Evolutionary conservation across 2,888 invertebrate genomes (phyloP).

Genomic region (Anorthoa munda): DNA sequence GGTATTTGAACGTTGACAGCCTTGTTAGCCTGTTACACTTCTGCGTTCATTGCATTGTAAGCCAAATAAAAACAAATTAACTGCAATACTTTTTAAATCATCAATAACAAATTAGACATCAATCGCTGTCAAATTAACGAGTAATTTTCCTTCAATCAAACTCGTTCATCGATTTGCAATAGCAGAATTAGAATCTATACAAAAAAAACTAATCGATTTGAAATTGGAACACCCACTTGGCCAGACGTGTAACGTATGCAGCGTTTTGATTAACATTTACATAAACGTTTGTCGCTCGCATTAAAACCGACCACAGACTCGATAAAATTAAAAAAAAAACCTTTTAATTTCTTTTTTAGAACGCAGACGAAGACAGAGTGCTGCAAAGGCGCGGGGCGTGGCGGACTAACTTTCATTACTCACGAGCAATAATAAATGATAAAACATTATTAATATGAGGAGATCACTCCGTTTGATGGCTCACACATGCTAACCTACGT

Average conservation of each 20-base stretch:
- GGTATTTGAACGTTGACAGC: constrained; percentile 17
- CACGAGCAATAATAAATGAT: constrained; percentile 90
- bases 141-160: constrained; percentile 67
- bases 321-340: constrained; percentile 78
- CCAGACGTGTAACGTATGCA: constrained; percentile 61
- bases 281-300: constrained; percentile 85
- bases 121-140: constrained; percentile 67
- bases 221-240: constrained; percentile 77
- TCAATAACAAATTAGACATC: constrained; percentile 63
- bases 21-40: constrained; percentile 38
- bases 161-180: constrained; percentile 66
- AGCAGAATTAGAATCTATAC: constrained; percentile 64
- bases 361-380: constrained; percentile 88
- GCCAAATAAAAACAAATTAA: constrained; percentile 36
- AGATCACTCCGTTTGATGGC: constrained; percentile 87
- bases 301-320: constrained; percentile 77
- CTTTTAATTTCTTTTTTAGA: constrained; percentile 84
- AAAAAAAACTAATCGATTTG: constrained; percentile 72
- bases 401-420: constrained; percentile 90
- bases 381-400: constrained; percentile 86
- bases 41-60: constrained; percentile 27
- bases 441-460: constrained; percentile 90
- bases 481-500: constrained; percentile 83
- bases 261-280: constrained; percentile 72
- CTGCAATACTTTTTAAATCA: constrained; percentile 43